These are phyloP conservation scores for Sicus ferrugineus DNA, from an alignment of 2,888 invertebrate genomes.

Conservation along the genomic window DNA sequence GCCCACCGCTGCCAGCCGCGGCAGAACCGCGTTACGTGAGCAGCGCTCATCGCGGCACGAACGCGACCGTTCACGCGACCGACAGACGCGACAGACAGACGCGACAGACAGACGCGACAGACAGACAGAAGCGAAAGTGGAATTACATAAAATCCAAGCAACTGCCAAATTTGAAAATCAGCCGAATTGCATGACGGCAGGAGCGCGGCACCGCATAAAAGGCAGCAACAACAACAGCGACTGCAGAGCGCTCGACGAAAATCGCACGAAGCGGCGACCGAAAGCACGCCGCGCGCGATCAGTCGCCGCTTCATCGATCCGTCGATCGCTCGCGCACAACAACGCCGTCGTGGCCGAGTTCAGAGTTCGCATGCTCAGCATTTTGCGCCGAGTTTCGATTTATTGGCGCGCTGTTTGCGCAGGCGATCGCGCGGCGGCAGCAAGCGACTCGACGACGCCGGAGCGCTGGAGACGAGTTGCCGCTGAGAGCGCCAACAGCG, in stretches of 20 bases:
- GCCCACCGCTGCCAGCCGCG: too few species aligned
- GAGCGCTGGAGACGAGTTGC: background rate
- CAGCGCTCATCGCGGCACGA: too few species aligned
- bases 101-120: too few species aligned
- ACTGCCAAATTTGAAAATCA: background rate
- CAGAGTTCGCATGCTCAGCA: conserved; percentile 15
- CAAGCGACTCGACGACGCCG: background rate
- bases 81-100: background rate
- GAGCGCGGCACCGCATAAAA: background rate
- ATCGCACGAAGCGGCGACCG: background rate
- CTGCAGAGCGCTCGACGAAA: too few species aligned
- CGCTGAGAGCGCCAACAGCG: background rate
- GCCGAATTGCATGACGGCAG: too few species aligned
- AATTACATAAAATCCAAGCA: conserved; percentile 9
- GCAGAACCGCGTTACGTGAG: too few species aligned
- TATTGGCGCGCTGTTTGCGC: too few species aligned
- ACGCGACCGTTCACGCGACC: background rate
- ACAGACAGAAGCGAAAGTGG: background rate
- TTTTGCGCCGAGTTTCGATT: too few species aligned
- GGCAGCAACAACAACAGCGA: background rate
- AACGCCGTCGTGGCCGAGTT: conserved; percentile 14
- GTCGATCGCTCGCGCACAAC: conserved; percentile 15
- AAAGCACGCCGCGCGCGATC: conserved; percentile 2
- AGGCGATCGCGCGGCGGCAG: background rate
- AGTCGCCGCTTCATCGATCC: conserved; percentile 1